Evolutionary conservation across 2,113 vertebrate species (phyloP).

Genomic region (Oryzias celebensis): DNA sequence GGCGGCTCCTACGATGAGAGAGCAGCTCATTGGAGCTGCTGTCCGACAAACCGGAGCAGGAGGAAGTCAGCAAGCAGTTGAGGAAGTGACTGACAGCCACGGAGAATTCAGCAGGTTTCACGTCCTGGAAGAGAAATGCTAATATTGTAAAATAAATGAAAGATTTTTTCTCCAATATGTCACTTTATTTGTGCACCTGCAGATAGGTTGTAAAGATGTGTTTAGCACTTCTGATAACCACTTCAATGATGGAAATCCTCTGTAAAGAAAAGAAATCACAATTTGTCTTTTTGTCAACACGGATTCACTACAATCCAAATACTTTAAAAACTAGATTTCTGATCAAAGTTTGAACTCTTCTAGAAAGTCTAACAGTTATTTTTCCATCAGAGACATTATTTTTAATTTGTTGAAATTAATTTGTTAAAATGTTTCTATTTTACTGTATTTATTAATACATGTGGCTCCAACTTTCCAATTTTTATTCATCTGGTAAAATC

Average conservation of each 20-base stretch:
- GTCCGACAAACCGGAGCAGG: slow-evolving; percentile 85
- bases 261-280: slow-evolving; percentile 52
- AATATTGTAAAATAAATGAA: background rate
- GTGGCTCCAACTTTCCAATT: too few relatives aligned
- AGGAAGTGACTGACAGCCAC: slow-evolving; percentile 96
- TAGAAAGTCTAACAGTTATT: too few relatives aligned
- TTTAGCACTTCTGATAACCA: slow-evolving; percentile 92
- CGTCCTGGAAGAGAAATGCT: slow-evolving; percentile 74
- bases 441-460: too few relatives aligned
- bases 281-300: slow-evolving; percentile 2
- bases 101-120: slow-evolving; percentile 90
- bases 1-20: slow-evolving; percentile 87
- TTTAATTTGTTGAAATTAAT: too few relatives aligned
- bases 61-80: slow-evolving; percentile 92
- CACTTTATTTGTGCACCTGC: slow-evolving; percentile 75
- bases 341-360: too few relatives aligned
- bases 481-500: too few relatives aligned
- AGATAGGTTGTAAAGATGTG: slow-evolving; percentile 94
- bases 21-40: slow-evolving; percentile 85
- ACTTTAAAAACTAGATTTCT: too few relatives aligned
- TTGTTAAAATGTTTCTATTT: too few relatives aligned
- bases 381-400: too few relatives aligned
- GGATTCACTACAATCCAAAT: too few relatives aligned
- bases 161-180: background rate
- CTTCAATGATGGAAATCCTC: slow-evolving; percentile 89